Evolutionary conservation across 2,113 vertebrate species (phyloP), one percentile per base, ranked within the genome.

Genomic region (Panthera tigris): DNA sequence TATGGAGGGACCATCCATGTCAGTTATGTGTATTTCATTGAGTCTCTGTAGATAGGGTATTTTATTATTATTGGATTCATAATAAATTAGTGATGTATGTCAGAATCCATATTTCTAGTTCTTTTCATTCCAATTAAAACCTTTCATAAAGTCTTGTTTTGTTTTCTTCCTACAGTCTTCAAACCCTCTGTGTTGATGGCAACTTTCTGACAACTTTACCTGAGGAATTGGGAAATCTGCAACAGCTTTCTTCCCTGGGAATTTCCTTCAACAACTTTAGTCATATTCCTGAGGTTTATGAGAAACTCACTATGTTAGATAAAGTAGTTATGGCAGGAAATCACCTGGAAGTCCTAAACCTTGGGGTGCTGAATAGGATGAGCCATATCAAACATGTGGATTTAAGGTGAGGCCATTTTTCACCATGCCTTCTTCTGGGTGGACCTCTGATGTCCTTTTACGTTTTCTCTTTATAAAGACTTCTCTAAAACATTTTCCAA

Each of bases 221-320:
- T 41, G 99, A 99, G 95, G 99, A 99, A 98, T 97, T 99, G 97
- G 99, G 99, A 96, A 98, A 98, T 95, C 98, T 99, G 79, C 98
- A 98, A 31, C 99, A 99, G 98, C 99, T 99, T 96, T 99, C 98
- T 97, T 99, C 99, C 96, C 98, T 99, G 68, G 99, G 99, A 33
- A 99, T 99, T 83, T 99, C 99, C 94, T 99, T 99, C 98, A 99
- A 99, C 97, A 99, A 99, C 97, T 99, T 99, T 95, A 98, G 98
- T 97, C 98, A 99, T 91, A 97, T 99, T 97, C 99, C 99, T 29
- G 96, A 98, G 63, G 98, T 99, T 98, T 99, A 99, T 98, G 99
- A 99, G 98, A 99, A 99, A 94, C 98, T 99, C 71, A 86, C 96
- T 6, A 92, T 98, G 8, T 96, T 99, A 95, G 99, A 99, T 98